Evolutionary conservation across 2,113 vertebrate species (phyloP), one percentile per base, ranked within the genome.

Genomic region (Dicerorhinus sumatrensis): DNA sequence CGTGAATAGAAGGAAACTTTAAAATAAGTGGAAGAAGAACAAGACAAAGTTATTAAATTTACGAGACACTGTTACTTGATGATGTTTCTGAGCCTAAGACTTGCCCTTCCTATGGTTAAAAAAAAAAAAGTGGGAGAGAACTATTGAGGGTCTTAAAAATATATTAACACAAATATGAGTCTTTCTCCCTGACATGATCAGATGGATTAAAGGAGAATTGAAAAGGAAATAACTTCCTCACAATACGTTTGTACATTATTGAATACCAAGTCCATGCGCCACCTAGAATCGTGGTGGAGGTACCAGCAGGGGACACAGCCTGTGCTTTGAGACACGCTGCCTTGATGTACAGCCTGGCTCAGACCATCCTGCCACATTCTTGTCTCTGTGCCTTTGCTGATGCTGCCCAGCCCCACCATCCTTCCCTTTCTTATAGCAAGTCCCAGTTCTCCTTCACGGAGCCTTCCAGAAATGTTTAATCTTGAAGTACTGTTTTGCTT

Each of bases 11-110:
- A 93, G 70, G 12, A 93, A 94, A 83, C 20, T 42, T 63, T 39
- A 94, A 95, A 93, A 70, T 86, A 95, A 95, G 86, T 56, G 79
- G 0, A 87, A 83, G 25, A 82, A 62, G 6, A 76, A 70, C n/a
- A 86, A 92, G 54, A 20, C 6, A 29, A 85, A 85, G 67, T 90
- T 85, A 90, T 69, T 94, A 89, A 39, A 91, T 89, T 69, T 83
- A 86, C 86, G 29, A 94, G 23, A 56, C 7, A 33, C 6, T 67
- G 13, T 54, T 62, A 20, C 13, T 70, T 48, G 29, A 62, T 72
- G 54, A 51, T 76, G 29, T 56, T 67, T 79, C 87, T 94, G 83
- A 83, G 51, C 20, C n/a, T 72, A 91, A 72, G 21, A 79, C 8
- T 76, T 72, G 8, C 33, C 91, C 20, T 86, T 23, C 13, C 54